phyloP scores from a whole-genome alignment of 2,113 vertebrate genomes.

The Gavia stellata region DNA sequence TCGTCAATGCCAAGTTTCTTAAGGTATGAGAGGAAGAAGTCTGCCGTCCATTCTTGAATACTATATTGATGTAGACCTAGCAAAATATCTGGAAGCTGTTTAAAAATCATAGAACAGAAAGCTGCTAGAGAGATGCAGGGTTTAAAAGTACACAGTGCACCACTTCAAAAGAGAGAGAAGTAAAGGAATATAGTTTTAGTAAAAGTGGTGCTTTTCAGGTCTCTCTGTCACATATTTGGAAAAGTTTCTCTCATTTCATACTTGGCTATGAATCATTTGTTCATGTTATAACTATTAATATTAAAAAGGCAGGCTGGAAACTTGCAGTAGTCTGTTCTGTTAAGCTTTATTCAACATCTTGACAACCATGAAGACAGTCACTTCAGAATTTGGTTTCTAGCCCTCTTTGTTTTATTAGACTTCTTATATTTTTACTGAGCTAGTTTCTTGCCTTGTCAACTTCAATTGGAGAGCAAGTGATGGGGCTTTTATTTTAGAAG shows the following conservation, averaged over 20 bases:
- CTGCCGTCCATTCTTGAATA: background rate
- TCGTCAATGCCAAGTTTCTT: background rate
- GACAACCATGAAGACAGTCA: background rate
- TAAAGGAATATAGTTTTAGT: background rate
- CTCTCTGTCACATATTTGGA: constrained; percentile 20
- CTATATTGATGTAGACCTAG: background rate
- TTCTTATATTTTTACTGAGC: background rate
- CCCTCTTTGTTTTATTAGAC: background rate
- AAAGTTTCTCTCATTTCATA: constrained; percentile 27
- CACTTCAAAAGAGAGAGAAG: background rate
- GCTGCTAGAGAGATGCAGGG: background rate
- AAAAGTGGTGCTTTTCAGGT: background rate
- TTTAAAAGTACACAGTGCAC: background rate
- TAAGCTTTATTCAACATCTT: background rate
- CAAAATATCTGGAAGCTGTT: background rate
- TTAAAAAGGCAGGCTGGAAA: constrained; percentile 22
- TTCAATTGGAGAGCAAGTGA: background rate
- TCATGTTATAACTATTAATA: constrained; percentile 43
- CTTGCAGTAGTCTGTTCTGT: background rate
- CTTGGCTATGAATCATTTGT: constrained; percentile 24
- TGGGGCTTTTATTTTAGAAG: background rate
- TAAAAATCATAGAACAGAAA: background rate
- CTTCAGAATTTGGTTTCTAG: background rate
- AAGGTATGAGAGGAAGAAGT: background rate
- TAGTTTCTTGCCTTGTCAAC: background rate